A percentile compares a stretch with the other conserved stretches of the same genome.
Evolutionary conservation across 2,888 invertebrate species (phyloP).

Genomic region (Catonia carolina): DNA sequence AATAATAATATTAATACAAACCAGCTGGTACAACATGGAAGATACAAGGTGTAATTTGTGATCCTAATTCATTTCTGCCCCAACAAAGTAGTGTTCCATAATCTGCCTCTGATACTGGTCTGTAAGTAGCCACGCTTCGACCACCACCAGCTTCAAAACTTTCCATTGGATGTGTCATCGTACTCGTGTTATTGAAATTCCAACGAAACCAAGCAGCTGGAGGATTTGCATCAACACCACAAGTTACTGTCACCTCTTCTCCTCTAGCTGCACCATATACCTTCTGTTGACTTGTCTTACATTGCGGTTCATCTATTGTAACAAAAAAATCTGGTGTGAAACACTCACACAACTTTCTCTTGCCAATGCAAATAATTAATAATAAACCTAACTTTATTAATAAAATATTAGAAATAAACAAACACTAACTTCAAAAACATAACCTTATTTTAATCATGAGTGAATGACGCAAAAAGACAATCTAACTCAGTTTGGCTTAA

Average conservation of each 20-base stretch:
- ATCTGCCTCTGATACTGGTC: slow-evolving; percentile 63
- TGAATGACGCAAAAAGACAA: too few species aligned
- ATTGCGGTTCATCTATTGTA: slow-evolving; percentile 53
- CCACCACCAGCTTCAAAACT: slow-evolving; percentile 54
- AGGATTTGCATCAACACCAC: slow-evolving; percentile 69
- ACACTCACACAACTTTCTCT: too few species aligned
- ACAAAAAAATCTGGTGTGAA: too few species aligned
- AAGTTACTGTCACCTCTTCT: slow-evolving; percentile 59
- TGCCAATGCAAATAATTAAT: too few species aligned
- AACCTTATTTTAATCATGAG: too few species aligned
- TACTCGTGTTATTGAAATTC: slow-evolving; percentile 61
- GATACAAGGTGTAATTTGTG: slow-evolving; percentile 64
- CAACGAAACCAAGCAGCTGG: slow-evolving; percentile 61
- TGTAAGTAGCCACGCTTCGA: slow-evolving; percentile 59
- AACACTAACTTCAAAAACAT: too few species aligned
- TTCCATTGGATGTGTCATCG: slow-evolving; percentile 54
- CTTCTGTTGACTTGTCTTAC: slow-evolving; percentile 59
- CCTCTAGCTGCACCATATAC: slow-evolving; percentile 66
- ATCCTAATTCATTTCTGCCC: slow-evolving; percentile 65
- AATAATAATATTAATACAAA: too few species aligned
- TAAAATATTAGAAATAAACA: too few species aligned
- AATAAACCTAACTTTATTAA: too few species aligned
- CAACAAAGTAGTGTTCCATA: slow-evolving; percentile 69
- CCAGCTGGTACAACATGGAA: slow-evolving; percentile 69
- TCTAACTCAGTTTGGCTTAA: too few species aligned